phyloP scores from a whole-genome alignment of 2,797 vertebrate species.

The Fistularia tabacaria region DNA sequence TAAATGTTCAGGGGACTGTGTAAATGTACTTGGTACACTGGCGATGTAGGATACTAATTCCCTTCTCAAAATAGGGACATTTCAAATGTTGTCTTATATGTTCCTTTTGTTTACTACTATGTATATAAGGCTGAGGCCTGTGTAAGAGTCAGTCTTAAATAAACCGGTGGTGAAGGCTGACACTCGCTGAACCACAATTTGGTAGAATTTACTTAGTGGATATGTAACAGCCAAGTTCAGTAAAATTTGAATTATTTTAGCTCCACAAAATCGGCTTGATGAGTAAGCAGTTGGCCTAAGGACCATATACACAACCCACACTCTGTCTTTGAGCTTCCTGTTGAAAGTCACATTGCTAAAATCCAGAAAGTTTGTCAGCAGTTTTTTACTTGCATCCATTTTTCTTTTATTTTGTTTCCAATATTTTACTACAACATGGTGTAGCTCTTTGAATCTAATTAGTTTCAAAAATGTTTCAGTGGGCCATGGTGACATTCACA shows the following conservation, averaged over 20 bases:
- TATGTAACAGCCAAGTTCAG: constrained; percentile 58
- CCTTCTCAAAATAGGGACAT: no score
- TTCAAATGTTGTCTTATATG: no score
- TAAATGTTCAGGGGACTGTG: constrained; percentile 24
- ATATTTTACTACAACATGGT: constrained; percentile 22
- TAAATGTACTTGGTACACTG: background rate
- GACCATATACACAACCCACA: constrained; percentile 31
- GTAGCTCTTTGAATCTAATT: constrained; percentile 40
- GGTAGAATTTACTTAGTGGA: constrained; percentile 59
- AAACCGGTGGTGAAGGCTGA: no score
- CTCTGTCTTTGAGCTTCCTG: background rate
- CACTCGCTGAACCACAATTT: constrained; percentile 46
- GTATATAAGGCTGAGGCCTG: no score
- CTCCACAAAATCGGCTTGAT: constrained; percentile 54
- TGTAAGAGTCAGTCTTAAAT: no score
- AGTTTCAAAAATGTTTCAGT: constrained; percentile 37
- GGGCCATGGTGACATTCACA: constrained; percentile 38
- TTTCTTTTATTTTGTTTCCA: constrained; percentile 18
- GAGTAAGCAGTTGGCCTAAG: constrained; percentile 38
- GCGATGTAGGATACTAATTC: no score
- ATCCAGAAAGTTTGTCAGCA: no score
- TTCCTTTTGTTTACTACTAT: no score
- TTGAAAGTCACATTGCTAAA: no score
- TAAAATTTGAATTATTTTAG: constrained; percentile 59
- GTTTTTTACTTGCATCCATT: no score